Evolutionary conservation across 2,113 vertebrate genomes (phyloP), one percentile per base, ranked within the genome.

Genomic region (Atherinomorus stipes): DNA sequence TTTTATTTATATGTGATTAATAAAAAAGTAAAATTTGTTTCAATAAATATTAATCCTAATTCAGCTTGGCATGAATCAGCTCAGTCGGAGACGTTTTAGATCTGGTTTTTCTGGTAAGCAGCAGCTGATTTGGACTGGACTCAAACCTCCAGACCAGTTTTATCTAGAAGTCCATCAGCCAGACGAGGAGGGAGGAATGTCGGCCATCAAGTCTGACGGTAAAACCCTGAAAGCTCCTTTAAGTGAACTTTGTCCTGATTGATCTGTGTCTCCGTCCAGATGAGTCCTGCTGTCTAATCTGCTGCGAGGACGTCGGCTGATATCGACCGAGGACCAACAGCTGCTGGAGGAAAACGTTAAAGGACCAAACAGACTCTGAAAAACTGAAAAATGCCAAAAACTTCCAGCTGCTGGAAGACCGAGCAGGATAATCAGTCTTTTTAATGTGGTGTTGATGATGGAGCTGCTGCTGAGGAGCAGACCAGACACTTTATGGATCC

Each of bases 221-320:
- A 9, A 47, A 47, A 34, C 5, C 31, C 31, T 1, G 31, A 34
- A 47, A n/a, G 44, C n/a, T 47, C 18, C 44, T 47, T 47, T 47
- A 47, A 47, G 18, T 66, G 62, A 57, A 26, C 47, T 52, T 52
- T 59, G 47, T 2, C 12, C 11, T 1, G 6, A 26, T 61, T 25
- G 38, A 38, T 64, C 58, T 64, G 60, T 63, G 10, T 76, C 23
- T 76, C 44, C 28, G 54, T 51, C 34, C 76, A 90, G 88, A 77
- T 90, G 84, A 90, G 80, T 44, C 51, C 23, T 0, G 79, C 16
- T 31, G 23, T 15, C 6, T 1, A 49, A 11, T 16, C 56, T 1
- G 66, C 56, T 11, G 54, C 16, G 16, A 0, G 26, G 4, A 7
- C 0, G 7, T 23, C 61, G 2, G 31, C 26, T 49, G 44, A 37